These are phyloP conservation scores for Prionace glauca DNA, from an alignment of 2,797 vertebrate species.

Conservation along the genomic window DNA sequence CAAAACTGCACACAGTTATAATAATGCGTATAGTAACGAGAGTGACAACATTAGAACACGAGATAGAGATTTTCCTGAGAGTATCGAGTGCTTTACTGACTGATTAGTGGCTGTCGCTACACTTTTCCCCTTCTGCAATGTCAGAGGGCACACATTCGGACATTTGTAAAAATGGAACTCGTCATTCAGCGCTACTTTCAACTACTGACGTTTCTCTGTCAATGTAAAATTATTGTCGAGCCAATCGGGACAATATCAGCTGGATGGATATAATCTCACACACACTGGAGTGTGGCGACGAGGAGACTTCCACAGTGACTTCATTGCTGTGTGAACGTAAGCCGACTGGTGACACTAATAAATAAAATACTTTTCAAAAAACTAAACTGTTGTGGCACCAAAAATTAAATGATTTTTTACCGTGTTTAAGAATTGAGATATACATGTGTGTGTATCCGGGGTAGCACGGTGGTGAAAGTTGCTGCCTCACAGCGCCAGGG, in stretches of 20 bases:
- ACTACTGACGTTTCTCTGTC: not conserved
- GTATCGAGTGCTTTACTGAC: not conserved
- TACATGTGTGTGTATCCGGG: not conserved
- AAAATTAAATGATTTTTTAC: not conserved
- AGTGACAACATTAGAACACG: not conserved
- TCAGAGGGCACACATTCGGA: not conserved
- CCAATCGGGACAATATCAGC: not conserved
- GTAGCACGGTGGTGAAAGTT: no score
- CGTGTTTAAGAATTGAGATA: not conserved
- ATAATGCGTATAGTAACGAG: not conserved
- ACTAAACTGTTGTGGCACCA: not conserved
- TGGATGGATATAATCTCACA: no score
- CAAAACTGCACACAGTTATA: no score
- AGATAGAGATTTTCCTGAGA: not conserved
- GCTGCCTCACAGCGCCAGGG: no score
- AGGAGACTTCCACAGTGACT: no score
- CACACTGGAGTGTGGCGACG: no score
- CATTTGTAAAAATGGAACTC: not conserved
- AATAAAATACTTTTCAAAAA: no score
- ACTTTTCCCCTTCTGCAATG: not conserved
- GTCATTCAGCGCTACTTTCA: not conserved
- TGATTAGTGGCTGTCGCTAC: not conserved
- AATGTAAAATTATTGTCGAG: not conserved
- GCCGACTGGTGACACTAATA: no score
- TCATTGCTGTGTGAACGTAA: no score